These are phyloP conservation scores for Drosophila grimshawi DNA, from an alignment of 1,140 invertebrate species.

Conservation along the genomic window DNA sequence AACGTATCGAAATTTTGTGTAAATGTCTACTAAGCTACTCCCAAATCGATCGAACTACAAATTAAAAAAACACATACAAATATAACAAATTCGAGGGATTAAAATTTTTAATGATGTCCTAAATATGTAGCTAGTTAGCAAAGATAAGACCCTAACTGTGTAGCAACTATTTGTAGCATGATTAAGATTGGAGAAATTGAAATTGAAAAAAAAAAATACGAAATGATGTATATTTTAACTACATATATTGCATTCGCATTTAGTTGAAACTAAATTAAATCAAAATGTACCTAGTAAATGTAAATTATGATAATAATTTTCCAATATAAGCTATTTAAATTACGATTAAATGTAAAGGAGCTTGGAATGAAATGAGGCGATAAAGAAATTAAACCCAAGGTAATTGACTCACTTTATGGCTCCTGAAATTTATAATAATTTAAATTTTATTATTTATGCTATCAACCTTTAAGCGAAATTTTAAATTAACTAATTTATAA, in stretches of 20 bases:
- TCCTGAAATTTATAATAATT: constrained; percentile 24
- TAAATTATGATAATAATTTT: constrained; percentile 83
- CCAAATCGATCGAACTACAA: constrained; percentile 14
- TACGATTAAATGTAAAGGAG: constrained; percentile 32
- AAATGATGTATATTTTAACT: constrained; percentile 35
- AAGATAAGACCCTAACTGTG: constrained; percentile 7
- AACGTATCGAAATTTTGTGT: constrained; percentile 43
- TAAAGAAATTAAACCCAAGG: not conserved
- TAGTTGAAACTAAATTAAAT: constrained; percentile 69
- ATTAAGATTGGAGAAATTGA: constrained; percentile 1
- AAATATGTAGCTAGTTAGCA: constrained; percentile 21
- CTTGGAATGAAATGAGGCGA: not conserved
- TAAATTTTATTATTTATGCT: constrained; percentile 27
- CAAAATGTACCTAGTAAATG: constrained; percentile 82
- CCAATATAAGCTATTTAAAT: constrained; percentile 59
- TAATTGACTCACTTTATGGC: not conserved
- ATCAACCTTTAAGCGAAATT: constrained; percentile 12
- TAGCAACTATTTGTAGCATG: constrained; percentile 14
- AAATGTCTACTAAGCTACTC: constrained; percentile 57
- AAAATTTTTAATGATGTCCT: constrained; percentile 18
- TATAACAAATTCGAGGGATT: constrained; percentile 27
- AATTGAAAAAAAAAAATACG: not conserved
- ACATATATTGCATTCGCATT: constrained; percentile 61
- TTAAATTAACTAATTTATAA: constrained; percentile 40
- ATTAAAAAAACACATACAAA: not conserved